A percentile compares a stretch with the other conserved stretches of the same genome.
These are phyloP conservation scores for Cryptocephalus moraei DNA, from an alignment of 2,888 invertebrate species.

Conservation along the genomic window DNA sequence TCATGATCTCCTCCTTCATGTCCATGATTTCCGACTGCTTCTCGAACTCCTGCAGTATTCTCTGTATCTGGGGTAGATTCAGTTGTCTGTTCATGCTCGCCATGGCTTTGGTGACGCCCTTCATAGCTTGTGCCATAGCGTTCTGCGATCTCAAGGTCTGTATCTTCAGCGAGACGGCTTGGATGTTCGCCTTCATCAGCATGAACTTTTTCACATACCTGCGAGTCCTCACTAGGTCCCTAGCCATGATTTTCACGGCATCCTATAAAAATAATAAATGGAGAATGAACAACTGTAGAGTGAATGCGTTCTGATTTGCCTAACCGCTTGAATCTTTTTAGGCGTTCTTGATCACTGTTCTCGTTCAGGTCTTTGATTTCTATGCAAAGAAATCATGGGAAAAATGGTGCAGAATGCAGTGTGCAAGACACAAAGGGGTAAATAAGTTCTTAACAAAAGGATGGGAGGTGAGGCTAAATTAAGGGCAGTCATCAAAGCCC, in stretches of 20 bases:
- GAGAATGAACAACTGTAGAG: too few species aligned
- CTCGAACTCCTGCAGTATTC: slow-evolving; percentile 95
- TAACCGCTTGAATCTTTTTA: too few species aligned
- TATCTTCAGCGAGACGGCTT: slow-evolving; percentile 94
- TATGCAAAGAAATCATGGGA: too few species aligned
- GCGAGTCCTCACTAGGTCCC: slow-evolving; percentile 92
- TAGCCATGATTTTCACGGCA: slow-evolving; percentile 99
- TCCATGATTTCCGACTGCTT: slow-evolving; percentile 99
- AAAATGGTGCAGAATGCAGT: too few species aligned
- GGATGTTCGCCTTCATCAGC: slow-evolving; percentile 98
- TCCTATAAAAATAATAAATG: slow-evolving; percentile 50
- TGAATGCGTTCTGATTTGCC: too few species aligned
- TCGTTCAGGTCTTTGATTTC: too few species aligned
- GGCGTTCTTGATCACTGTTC: too few species aligned
- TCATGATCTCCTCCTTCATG: slow-evolving; percentile 99
- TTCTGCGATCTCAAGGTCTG: slow-evolving; percentile 97
- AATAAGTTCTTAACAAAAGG: too few species aligned
- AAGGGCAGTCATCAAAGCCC: too few species aligned
- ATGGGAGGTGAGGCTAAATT: too few species aligned
- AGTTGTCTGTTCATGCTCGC: slow-evolving; percentile 94
- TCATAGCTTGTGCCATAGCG: slow-evolving; percentile 99
- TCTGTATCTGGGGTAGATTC: slow-evolving; percentile 97
- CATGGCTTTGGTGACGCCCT: slow-evolving; percentile 97
- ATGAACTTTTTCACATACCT: slow-evolving; percentile 96
- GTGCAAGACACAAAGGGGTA: too few species aligned